Evolutionary conservation across 2,113 vertebrate genomes (phyloP), one percentile per base, ranked within the genome.

Genomic region (Polypterus bichir): DNA sequence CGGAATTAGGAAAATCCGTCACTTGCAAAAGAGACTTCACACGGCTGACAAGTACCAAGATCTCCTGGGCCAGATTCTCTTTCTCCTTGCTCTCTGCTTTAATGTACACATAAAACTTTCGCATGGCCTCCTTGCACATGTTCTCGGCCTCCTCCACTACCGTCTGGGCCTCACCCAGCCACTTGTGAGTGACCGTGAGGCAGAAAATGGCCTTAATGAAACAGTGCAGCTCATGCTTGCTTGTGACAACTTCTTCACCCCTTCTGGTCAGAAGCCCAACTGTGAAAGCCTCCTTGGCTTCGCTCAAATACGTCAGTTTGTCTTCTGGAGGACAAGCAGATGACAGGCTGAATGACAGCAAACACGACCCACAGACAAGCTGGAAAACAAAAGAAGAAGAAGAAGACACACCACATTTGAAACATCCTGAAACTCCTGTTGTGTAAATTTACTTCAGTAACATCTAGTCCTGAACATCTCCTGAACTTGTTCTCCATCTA

Each of bases 171-270:
- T 81, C 72, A 0, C 64, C 63, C 3, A 94, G 86, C 77, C 84
- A 88, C 6, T 68, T 81, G 64, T 90, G 84, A 44, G 83, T 74
- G 0, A 82, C 79, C 10, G 80, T 46, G 3, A 98, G 87, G 46
- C 87, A 90, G 62, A 92, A 92, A 4, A 91, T 89, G 0, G 93
- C 91, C 70, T 89, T 94, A 55, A 96, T 70, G 53, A 96, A 88
- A 47, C 86, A 89, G 27, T 97, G 90, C 44, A 97, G 87, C 73
- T 94, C 93, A 76, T 95, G 94, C 69, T 86, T 89, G 66, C 94
- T 97, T 7, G 78, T 74, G 57, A 90, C 68, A 0, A 54, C 60
- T 4, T 87, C 73, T 0, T 67, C 70, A 1, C 75, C 69, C 0
- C 69, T 69, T 74, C 85, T 91, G 53, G 88, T 92, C 51, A 94